phyloP scores from a whole-genome alignment of 2,888 invertebrate species.

The Synanthedon andrenaeformis region DNA sequence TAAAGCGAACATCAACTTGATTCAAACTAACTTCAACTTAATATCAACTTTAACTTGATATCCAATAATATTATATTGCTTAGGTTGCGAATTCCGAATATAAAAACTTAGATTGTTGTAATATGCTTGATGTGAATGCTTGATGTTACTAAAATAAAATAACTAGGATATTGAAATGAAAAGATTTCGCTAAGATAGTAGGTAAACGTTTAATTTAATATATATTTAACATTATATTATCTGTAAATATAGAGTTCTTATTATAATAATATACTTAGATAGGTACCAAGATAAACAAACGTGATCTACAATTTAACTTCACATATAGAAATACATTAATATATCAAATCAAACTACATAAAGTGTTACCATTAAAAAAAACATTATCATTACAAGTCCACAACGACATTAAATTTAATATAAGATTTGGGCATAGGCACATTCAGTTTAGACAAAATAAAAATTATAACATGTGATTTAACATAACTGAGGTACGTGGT shows the following conservation, averaged over 20 bases:
- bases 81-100: too few species aligned
- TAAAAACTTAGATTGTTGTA: too few species aligned
- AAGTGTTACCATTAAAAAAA: slow-evolving; percentile 26
- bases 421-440: slow-evolving; percentile 49
- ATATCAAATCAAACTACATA: background rate
- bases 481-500: slow-evolving; percentile 41
- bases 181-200: slow-evolving; percentile 27
- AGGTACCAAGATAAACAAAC: slow-evolving; percentile 59
- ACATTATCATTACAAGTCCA: slow-evolving; percentile 31
- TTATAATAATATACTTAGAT: slow-evolving; percentile 33
- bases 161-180: background rate
- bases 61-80: too few species aligned
- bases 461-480: slow-evolving; percentile 50
- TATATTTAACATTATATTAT: slow-evolving; percentile 69
- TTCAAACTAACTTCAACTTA: too few species aligned
- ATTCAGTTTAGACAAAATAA: slow-evolving; percentile 30
- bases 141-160: too few species aligned
- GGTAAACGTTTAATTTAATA: slow-evolving; percentile 68
- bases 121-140: too few species aligned
- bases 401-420: slow-evolving; percentile 44
- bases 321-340: slow-evolving; percentile 18
- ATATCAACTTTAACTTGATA: too few species aligned
- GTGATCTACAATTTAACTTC: slow-evolving; percentile 52
- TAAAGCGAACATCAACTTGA: too few species aligned
- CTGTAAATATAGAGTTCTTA: slow-evolving; percentile 70